Evolutionary conservation across 2,113 vertebrate genomes (phyloP).

Genomic region (Sceloporus undulatus): DNA sequence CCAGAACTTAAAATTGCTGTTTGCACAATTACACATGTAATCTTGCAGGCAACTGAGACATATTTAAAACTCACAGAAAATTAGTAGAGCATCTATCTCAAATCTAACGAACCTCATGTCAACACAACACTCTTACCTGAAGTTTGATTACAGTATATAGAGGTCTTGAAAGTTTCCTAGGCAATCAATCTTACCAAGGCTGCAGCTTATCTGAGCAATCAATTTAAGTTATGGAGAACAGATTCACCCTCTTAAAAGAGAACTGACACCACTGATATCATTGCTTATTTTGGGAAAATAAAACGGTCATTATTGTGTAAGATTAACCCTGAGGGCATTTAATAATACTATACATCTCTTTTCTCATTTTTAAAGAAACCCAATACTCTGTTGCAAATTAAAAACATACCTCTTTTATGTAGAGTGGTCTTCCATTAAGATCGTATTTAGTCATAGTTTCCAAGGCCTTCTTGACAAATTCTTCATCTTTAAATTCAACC

Average conservation of each 20-base stretch:
- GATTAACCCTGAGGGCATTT: not conserved
- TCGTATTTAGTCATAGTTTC: slow-evolving; percentile 97
- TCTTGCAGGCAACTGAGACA: not conserved
- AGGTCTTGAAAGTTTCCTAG: not conserved
- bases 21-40: not conserved
- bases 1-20: not conserved
- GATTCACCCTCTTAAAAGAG: not conserved
- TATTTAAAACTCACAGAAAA: not conserved
- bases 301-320: not conserved
- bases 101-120: not conserved
- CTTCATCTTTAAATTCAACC: slow-evolving; percentile 99
- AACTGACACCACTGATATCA: not conserved
- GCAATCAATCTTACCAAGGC: not conserved
- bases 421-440: slow-evolving; percentile 94
- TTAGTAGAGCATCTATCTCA: not conserved
- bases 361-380: not conserved
- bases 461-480: slow-evolving; percentile 97
- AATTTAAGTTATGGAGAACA: not conserved
- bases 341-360: not conserved
- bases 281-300: not conserved
- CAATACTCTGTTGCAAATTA: not conserved
- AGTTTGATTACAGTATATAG: not conserved
- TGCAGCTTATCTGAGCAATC: not conserved
- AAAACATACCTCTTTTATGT: slow-evolving; percentile 94
- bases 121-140: not conserved